phyloP scores from a whole-genome alignment of 1,140 invertebrate genomes.

The Drosophila pachea region DNA sequence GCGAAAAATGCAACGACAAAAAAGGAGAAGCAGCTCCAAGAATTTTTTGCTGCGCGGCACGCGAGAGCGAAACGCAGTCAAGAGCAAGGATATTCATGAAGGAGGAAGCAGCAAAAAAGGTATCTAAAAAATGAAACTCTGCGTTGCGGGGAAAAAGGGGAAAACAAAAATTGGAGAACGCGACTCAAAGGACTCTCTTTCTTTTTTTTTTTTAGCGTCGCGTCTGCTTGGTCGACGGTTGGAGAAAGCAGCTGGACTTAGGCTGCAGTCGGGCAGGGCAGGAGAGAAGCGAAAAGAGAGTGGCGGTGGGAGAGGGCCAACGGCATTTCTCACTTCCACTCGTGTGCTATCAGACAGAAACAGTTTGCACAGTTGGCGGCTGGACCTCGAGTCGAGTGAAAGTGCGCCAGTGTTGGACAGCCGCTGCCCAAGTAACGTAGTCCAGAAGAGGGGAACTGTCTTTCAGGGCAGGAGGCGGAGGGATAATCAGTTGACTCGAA shows the following conservation, averaged over 20 bases:
- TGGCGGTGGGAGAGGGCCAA: too few relatives aligned
- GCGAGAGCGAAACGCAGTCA: constrained; percentile 46
- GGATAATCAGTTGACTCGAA: constrained; percentile 39
- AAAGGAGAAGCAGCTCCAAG: constrained; percentile 37
- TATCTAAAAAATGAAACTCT: constrained; percentile 16
- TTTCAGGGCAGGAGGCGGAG: not conserved
- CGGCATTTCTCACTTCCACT: constrained; percentile 14
- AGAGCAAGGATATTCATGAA: constrained; percentile 53
- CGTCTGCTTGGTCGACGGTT: constrained; percentile 41
- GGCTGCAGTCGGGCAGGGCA: constrained; percentile 8
- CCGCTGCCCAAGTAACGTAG: constrained; percentile 3
- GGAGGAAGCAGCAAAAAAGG: constrained; percentile 22
- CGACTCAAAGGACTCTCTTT: constrained; percentile 59
- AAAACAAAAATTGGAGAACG: constrained; percentile 29
- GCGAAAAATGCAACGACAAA: constrained; percentile 40
- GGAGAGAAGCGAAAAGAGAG: too few relatives aligned
- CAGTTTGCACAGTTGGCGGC: constrained; percentile 50
- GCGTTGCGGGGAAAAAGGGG: constrained; percentile 33
- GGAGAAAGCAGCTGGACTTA: constrained; percentile 18
- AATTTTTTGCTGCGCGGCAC: constrained; percentile 53
- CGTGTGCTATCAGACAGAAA: constrained; percentile 46
- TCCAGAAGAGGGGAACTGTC: too few relatives aligned
- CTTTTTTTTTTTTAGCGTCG: constrained; percentile 45
- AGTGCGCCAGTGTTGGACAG: constrained; percentile 48
- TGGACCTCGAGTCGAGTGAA: constrained; percentile 57